phyloP scores from a whole-genome alignment of 2,888 invertebrate species.

The Drosophila macrothrix region DNA sequence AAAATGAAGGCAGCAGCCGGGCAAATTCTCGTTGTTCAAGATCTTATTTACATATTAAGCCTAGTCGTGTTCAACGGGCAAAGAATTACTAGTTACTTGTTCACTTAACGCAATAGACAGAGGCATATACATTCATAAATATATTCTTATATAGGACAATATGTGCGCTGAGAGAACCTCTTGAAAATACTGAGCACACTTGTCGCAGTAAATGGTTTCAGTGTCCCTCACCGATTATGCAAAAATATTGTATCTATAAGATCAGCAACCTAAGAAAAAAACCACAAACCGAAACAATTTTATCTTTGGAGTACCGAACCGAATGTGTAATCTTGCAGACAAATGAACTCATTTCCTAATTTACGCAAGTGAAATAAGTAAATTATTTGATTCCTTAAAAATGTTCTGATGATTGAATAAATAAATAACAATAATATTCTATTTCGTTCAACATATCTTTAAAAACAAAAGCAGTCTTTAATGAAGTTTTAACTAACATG shows the following conservation, averaged over 20 bases:
- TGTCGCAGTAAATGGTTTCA: constrained; percentile 67
- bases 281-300: background rate
- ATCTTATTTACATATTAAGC: constrained; percentile 30
- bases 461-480: background rate
- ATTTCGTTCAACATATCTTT: background rate
- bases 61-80: constrained; percentile 55
- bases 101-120: constrained; percentile 18
- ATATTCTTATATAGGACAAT: constrained; percentile 6
- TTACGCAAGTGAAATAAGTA: background rate
- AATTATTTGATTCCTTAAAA: background rate
- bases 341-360: too few relatives aligned
- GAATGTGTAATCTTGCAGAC: constrained; percentile 4
- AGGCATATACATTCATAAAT: constrained; percentile 6
- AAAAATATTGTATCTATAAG: constrained; percentile 8
- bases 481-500: background rate
- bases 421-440: background rate
- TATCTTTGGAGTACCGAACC: constrained; percentile 3
- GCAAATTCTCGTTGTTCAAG: constrained; percentile 12
- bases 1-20: constrained; percentile 28
- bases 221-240: constrained; percentile 46
- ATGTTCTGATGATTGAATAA: too few relatives aligned
- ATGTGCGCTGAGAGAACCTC: constrained; percentile 27
- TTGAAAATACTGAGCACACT: constrained; percentile 33
- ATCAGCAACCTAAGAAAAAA: background rate
- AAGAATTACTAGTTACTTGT: constrained; percentile 49